Evolutionary conservation across 2,888 invertebrate species (phyloP), one percentile per base, ranked within the genome.

Genomic region (Hyles lineata): DNA sequence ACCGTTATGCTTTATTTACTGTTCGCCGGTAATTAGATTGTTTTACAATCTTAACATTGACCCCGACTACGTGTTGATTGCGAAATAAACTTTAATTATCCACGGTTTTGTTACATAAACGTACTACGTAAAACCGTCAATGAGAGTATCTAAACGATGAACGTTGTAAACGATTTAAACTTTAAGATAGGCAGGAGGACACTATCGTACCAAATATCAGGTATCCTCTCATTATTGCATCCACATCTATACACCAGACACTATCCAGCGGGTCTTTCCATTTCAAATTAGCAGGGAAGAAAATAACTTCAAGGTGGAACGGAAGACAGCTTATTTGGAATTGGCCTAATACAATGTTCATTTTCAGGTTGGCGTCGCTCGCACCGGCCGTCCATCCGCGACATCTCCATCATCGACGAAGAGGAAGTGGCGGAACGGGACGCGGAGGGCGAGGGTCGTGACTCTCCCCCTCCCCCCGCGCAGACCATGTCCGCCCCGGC

Each of bases 341-440:
- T 55, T 11, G 29, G n/a, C n/a, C n/a, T 55, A 55, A 70, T 29
- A 19, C 19, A 25, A 32, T 32, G n/a, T 32, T 70, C 32, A 29
- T 55, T 19, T 79, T 1, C 83, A 92, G 97, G 97, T 74, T 98
- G 98, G 98, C 95, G 97, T 23, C 96, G 97, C 78, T 96, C 97
- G 70, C 97, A 98, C 85, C 95, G 97, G 75, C 98, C 97, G 5
- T 98, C 98, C 0, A 97, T 98, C 73, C 96, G 98, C 70, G 98
- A 98, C 88, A 98, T 98, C 76, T 97, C 97, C 77, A 98, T 98
- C 87, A 97, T 97, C 87, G 97, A 97, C 84, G 97, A 98, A 85
- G 97, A 97, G 82, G 97, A 97, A 78, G 96, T 97, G 78, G 95
- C 95, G 32, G 97, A 96, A 75, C 88, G 90, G 6, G 94, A 93